Evolutionary conservation across 2,888 invertebrate species (phyloP), one percentile per base, ranked within the genome.

Genomic region (Rhimphoctona megacephalus): DNA sequence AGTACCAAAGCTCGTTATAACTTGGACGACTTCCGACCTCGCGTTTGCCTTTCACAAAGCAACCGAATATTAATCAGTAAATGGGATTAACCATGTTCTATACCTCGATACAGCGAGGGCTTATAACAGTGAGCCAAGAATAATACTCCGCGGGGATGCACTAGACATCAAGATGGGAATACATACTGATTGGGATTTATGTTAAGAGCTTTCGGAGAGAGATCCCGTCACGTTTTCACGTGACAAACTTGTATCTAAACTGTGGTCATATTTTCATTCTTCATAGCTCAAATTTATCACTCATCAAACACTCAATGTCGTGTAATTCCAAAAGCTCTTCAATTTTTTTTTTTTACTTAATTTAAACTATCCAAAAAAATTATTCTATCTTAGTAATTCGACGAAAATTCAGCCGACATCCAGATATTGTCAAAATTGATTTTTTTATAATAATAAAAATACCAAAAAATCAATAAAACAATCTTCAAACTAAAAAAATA

Each of bases 1-100:
- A 86, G 84, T 84, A 67, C 64, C 64, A 76, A 70, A 83, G 76
- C 84, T 81, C 81, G 64, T 78, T 84, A 86, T 77, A 67, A 81
- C 81, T 86, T 81, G 81, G 46, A 66, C 49, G 81, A 78, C 73
- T 72, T 67, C 67, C 83, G 54, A 73, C 57, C 83, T 72, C 22
- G 36, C 83, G 57, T 36, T 57, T 66, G 49, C 22, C 36, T 76
- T 39, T 70, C 57, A 72, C 80, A 66, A 76, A 80, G 67, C 67
- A 69, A 11, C 74, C 74, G 70, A 76, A 74, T 76, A 83, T 86
- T 77, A 78, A 86, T 83, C 67, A 78, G 70, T 66, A 86, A 80
- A 80, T 46, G 49, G 54, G 86, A 83, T 86, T 80, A 72, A 76
- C 36, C 64, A 25, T 66, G 70, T 52, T 30, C 64, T 64, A 57